Evolutionary conservation across 1,140 invertebrate genomes (phyloP).

Genomic region (Philopotamus ludificatus): DNA sequence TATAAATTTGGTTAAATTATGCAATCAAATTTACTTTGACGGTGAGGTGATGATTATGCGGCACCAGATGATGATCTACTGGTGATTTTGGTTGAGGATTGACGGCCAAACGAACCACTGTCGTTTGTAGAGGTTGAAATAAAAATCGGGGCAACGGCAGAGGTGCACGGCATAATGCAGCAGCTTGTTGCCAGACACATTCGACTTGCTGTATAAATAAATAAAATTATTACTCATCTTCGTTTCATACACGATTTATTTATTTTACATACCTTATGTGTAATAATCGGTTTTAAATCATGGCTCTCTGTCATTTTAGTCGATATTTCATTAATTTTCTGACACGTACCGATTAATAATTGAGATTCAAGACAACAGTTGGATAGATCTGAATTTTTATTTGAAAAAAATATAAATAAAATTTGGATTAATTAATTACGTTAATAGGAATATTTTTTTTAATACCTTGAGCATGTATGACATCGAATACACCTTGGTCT

Average conservation of each 20-base stretch:
- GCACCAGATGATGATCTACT: constrained; percentile 63
- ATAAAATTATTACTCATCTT: constrained; percentile 19
- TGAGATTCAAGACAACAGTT: constrained; percentile 45
- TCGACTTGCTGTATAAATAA: constrained; percentile 65
- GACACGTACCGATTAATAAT: constrained; percentile 47
- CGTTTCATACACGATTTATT: not conserved
- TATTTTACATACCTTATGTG: constrained; percentile 48
- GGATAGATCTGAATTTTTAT: constrained; percentile 29
- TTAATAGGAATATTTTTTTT: not conserved
- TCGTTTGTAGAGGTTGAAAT: constrained; percentile 84
- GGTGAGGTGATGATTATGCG: constrained; percentile 61
- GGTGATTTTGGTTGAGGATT: constrained; percentile 74
- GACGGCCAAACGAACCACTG: constrained; percentile 77
- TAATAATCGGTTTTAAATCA: constrained; percentile 46
- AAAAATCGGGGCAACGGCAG: constrained; percentile 81
- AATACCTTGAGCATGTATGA: constrained; percentile 45
- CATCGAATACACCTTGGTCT: constrained; percentile 50
- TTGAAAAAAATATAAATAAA: not conserved
- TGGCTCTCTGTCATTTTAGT: constrained; percentile 43
- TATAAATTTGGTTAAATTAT: not conserved
- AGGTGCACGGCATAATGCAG: constrained; percentile 65
- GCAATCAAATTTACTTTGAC: constrained; percentile 59
- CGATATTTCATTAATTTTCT: constrained; percentile 46
- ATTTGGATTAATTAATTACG: too few relatives aligned
- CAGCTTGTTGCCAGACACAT: constrained; percentile 65